Percentiles rank a stretch among this genome's conserved stretches.
Conservation (phyloP, 2,113 vertebrate species). For the Ctenodactylus gundi region DNA sequence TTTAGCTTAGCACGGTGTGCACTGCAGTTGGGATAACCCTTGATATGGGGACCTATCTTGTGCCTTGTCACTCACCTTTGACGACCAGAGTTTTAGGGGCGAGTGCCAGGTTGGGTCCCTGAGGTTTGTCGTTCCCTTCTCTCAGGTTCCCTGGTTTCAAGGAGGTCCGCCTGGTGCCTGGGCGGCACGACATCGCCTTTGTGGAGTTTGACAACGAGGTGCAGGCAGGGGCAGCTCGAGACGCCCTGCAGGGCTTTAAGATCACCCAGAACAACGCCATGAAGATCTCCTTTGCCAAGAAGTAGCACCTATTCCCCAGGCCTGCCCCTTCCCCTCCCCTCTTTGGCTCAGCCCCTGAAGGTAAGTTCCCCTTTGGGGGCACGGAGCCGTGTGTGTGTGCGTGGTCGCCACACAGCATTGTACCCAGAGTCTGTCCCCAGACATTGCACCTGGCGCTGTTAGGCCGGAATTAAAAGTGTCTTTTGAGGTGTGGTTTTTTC, state of each 20-base stretch:
- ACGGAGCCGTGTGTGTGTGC: constrained; percentile 65
- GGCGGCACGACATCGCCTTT: constrained; percentile 95
- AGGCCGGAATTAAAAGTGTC: constrained; percentile 83
- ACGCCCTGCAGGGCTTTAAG: constrained; percentile 93
- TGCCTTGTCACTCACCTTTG: neutral
- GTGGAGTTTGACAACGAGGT: constrained; percentile 97
- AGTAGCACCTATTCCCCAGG: constrained; percentile 79
- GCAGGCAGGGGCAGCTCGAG: constrained; percentile 91
- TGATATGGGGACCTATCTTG: neutral
- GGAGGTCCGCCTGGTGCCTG: constrained; percentile 93
- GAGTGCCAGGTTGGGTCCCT: neutral
- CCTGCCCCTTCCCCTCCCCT: neutral
- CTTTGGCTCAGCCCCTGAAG: constrained; percentile 64
- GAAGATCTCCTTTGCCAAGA: constrained; percentile 98
- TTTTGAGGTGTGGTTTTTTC: constrained; percentile 68
- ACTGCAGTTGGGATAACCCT: neutral
- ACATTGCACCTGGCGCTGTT: constrained; percentile 94
- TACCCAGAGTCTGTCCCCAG: constrained; percentile 94
- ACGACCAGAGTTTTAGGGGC: neutral
- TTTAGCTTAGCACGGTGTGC: neutral
- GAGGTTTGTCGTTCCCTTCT: neutral
- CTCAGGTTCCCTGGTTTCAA: constrained; percentile 95
- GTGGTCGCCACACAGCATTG: constrained; percentile 87
- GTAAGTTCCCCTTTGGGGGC: constrained; percentile 70
- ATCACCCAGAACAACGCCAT: constrained; percentile 94